These are phyloP conservation scores for Tetrapedia diversipes DNA, from an alignment of 2,888 invertebrate species.

Conservation along the genomic window DNA sequence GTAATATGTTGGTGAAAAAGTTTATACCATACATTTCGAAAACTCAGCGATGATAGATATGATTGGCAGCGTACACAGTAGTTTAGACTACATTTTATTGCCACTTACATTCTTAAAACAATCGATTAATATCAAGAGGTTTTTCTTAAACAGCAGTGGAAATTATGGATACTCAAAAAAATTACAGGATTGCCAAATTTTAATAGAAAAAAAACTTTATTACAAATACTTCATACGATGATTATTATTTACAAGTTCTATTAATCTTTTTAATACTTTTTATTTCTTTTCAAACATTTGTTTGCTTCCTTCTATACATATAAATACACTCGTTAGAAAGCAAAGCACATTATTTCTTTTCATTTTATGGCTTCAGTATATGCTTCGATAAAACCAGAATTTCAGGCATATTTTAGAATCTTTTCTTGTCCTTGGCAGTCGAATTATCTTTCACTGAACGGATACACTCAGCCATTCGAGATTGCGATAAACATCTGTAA, in stretches of 20 bases:
- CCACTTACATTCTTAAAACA: too few species aligned
- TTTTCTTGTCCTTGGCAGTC: not conserved
- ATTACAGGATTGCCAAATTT: too few species aligned
- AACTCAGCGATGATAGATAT: too few species aligned
- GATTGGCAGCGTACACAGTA: too few species aligned
- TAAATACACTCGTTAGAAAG: not conserved
- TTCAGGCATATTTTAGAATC: not conserved
- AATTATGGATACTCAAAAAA: too few species aligned
- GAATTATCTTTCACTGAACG: not conserved
- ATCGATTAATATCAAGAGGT: too few species aligned
- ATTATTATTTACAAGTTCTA: not conserved
- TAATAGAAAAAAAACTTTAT: too few species aligned
- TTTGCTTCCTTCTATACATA: not conserved
- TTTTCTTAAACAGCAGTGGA: too few species aligned
- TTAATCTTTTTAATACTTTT: not conserved
- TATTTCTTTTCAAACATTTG: not conserved
- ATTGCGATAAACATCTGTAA: constrained; percentile 43
- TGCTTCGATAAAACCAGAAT: too few species aligned
- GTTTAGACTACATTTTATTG: too few species aligned
- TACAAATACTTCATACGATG: constrained; percentile 1
- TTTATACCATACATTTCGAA: too few species aligned
- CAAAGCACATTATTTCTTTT: not conserved
- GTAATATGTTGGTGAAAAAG: too few species aligned
- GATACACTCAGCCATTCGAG: not conserved
- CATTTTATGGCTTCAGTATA: not conserved